Percentiles rank a stretch among this genome's conserved stretches.
Evolutionary conservation across 2,888 invertebrate species (phyloP).

Genomic region (Rhagium mordax): DNA sequence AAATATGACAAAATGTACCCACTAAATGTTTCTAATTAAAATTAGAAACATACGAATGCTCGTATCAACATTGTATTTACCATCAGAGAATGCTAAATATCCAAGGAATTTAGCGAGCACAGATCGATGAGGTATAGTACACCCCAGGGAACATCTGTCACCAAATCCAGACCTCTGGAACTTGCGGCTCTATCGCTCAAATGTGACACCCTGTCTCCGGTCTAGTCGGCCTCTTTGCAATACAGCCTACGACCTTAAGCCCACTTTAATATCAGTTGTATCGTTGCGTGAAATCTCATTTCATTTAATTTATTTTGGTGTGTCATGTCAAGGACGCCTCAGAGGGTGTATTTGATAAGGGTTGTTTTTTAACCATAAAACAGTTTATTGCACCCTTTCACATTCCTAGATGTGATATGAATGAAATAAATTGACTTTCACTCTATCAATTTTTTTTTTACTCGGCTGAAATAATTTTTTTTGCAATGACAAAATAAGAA

Average conservation of each 20-base stretch:
- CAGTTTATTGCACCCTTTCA: neutral
- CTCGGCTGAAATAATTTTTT: neutral
- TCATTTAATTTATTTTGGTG: conserved; percentile 23
- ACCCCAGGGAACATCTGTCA: conserved; percentile 48
- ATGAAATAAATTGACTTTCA: neutral
- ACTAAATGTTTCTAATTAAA: neutral
- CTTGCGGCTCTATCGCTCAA: conserved; percentile 44
- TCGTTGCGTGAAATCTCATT: conserved; percentile 22
- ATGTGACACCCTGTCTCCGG: conserved; percentile 41
- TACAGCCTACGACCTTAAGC: conserved; percentile 18
- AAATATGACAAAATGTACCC: too few species aligned
- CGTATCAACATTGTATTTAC: conserved; percentile 13
- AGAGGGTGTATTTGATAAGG: neutral
- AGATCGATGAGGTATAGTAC: conserved; percentile 42
- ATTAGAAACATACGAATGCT: neutral
- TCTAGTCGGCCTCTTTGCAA: conserved; percentile 21
- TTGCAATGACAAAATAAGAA: too few species aligned
- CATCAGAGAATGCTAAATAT: conserved; percentile 39
- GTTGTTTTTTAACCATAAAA: neutral
- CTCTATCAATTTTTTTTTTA: neutral
- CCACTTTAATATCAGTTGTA: conserved; percentile 27
- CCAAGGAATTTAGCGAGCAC: conserved; percentile 29
- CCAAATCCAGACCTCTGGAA: conserved; percentile 45
- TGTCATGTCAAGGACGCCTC: conserved; percentile 17
- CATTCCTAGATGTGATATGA: neutral